Evolutionary conservation across 2,797 vertebrate genomes (phyloP).

Genomic region (Pogonophryne albipinna): DNA sequence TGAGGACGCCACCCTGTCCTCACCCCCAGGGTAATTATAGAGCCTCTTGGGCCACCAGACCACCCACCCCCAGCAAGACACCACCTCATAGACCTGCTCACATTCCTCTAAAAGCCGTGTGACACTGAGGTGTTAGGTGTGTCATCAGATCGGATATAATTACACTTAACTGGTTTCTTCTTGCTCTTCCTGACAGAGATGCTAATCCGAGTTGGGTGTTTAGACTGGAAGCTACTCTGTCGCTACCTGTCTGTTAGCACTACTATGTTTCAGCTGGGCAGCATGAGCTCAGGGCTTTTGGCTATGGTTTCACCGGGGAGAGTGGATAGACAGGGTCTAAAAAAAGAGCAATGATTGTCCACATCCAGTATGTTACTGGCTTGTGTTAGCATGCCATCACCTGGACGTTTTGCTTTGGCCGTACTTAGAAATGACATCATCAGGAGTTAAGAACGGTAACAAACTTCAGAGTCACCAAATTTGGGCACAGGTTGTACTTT

Average conservation of each 20-base stretch:
- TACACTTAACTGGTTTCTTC: slow-evolving; percentile 56
- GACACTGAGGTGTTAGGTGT: slow-evolving; percentile 50
- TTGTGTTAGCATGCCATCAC: slow-evolving; percentile 49
- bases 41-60: slow-evolving; percentile 65
- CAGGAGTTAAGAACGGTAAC: slow-evolving; percentile 26
- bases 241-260: slow-evolving; percentile 67
- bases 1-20: slow-evolving; percentile 85
- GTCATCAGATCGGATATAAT: slow-evolving; percentile 58
- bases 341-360: slow-evolving; percentile 66
- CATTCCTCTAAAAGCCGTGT: slow-evolving; percentile 46
- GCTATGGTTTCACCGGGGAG: slow-evolving; percentile 52
- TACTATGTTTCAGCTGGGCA: slow-evolving; percentile 42
- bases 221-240: slow-evolving; percentile 47
- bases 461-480: slow-evolving; percentile 19
- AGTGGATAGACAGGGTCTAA: slow-evolving; percentile 59
- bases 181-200: slow-evolving; percentile 53
- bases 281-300: slow-evolving; percentile 50
- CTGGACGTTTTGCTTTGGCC: slow-evolving; percentile 55
- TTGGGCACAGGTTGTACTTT: slow-evolving; percentile 22
- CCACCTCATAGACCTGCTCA: slow-evolving; percentile 45
- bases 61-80: slow-evolving; percentile 65
- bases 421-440: slow-evolving; percentile 40
- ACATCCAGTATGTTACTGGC: slow-evolving; percentile 37
- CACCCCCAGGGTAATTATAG: slow-evolving; percentile 85
- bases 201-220: slow-evolving; percentile 60